Evolutionary conservation across 2,113 vertebrate genomes (phyloP).

Genomic region (Alligator mississippiensis): DNA sequence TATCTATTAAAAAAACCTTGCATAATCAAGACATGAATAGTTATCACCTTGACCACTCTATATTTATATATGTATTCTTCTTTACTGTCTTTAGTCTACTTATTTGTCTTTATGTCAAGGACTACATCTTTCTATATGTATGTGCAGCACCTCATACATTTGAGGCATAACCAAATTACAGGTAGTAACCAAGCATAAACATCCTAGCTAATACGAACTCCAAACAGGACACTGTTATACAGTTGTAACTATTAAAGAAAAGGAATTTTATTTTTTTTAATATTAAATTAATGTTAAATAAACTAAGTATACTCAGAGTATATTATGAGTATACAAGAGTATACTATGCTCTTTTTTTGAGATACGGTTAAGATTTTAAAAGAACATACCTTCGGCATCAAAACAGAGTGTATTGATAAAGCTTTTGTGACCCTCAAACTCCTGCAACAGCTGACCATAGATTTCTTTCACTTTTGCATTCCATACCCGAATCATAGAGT

Average conservation of each 20-base stretch:
- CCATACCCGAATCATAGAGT: conserved; percentile 91
- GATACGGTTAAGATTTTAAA: not conserved
- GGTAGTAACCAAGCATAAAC: not conserved
- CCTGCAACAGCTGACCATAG: conserved; percentile 89
- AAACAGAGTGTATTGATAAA: conserved; percentile 96
- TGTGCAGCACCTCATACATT: not conserved
- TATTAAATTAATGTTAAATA: not conserved
- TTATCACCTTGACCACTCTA: not conserved
- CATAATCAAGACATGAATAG: not conserved
- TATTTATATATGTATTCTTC: not conserved
- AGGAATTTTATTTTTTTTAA: not conserved
- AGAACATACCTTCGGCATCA: conserved; percentile 88
- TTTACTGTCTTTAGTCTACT: not conserved
- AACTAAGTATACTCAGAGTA: not conserved
- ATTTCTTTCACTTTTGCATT: conserved; percentile 84
- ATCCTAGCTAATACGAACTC: not conserved
- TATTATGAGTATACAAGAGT: no score
- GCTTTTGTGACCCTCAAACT: conserved; percentile 90
- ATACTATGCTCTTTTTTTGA: not conserved
- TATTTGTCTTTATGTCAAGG: not conserved
- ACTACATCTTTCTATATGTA: not conserved
- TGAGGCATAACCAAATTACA: not conserved
- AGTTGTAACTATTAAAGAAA: not conserved
- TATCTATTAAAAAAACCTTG: not conserved
- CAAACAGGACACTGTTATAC: not conserved